A percentile compares a stretch with the other conserved stretches of the same genome.
These are phyloP conservation scores for Lacanobia wlatinum DNA, from an alignment of 2,888 invertebrate species.

Conservation along the genomic window DNA sequence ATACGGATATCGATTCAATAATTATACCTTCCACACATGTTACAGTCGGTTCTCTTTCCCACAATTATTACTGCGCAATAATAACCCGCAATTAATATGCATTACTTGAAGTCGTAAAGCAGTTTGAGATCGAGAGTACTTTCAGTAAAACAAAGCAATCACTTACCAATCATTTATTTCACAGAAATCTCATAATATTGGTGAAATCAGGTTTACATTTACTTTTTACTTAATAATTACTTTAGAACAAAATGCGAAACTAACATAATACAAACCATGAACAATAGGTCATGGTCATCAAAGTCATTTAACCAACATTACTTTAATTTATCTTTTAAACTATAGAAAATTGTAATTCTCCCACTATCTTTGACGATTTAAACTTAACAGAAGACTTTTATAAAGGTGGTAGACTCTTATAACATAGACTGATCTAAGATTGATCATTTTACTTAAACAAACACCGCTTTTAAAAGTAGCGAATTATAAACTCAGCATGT, in stretches of 20 bases:
- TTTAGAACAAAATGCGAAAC: conserved; percentile 20
- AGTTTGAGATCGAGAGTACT: too few relatives aligned
- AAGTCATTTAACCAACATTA: conserved; percentile 26
- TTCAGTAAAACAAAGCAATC: conserved; percentile 24
- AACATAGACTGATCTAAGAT: conserved; percentile 19
- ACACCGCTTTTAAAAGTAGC: conserved; percentile 9
- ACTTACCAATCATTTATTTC: conserved; percentile 62
- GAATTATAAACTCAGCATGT: conserved; percentile 18
- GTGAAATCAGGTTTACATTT: conserved; percentile 25
- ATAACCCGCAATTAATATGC: too few relatives aligned
- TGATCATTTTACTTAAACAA: conserved; percentile 19
- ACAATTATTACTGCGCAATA: not conserved
- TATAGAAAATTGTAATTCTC: conserved; percentile 53
- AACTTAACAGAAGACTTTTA: conserved; percentile 37
- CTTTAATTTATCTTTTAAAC: conserved; percentile 6
- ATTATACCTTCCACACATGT: not conserved
- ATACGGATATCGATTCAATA: not conserved
- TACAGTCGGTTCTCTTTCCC: not conserved
- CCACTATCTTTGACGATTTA: conserved; percentile 19
- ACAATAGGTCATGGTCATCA: conserved; percentile 5
- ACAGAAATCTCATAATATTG: conserved; percentile 58
- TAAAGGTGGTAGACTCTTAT: conserved; percentile 22
- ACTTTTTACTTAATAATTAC: conserved; percentile 1
- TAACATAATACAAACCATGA: conserved; percentile 28
- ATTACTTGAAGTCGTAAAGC: not conserved